These are phyloP conservation scores for Anolis sagrei DNA, from an alignment of 2,113 vertebrate genomes.

Conservation along the genomic window DNA sequence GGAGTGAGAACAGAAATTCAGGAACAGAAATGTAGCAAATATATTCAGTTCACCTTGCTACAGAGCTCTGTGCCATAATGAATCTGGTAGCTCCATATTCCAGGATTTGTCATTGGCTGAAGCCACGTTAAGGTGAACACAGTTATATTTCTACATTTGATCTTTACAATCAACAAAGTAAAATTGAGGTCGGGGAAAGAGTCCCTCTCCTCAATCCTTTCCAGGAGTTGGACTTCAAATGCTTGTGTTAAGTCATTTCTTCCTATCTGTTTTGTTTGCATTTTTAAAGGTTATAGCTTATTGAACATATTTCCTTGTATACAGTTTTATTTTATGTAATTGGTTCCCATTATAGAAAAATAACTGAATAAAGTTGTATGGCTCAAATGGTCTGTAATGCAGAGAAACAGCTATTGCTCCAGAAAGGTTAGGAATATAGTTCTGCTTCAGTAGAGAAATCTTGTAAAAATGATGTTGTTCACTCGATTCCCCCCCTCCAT, in stretches of 20 bases:
- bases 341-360: neutral
- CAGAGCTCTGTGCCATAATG: no score
- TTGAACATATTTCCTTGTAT: neutral
- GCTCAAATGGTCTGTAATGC: neutral
- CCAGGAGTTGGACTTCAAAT: no score
- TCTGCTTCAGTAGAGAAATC: neutral
- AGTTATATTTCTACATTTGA: no score
- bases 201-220: no score
- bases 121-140: no score
- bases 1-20: neutral
- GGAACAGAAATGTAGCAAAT: no score
- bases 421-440: neutral
- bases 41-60: no score
- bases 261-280: neutral
- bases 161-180: no score
- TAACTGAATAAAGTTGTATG: neutral
- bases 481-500: no score
- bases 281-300: neutral
- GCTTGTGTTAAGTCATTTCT: neutral
- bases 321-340: neutral
- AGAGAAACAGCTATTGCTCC: neutral
- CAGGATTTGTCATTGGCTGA: no score
- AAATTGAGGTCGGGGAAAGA: no score
- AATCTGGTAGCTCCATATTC: no score
- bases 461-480: neutral